Conservation (phyloP, 2,888 invertebrate species). For the Myopa tessellatipennis region DNA sequence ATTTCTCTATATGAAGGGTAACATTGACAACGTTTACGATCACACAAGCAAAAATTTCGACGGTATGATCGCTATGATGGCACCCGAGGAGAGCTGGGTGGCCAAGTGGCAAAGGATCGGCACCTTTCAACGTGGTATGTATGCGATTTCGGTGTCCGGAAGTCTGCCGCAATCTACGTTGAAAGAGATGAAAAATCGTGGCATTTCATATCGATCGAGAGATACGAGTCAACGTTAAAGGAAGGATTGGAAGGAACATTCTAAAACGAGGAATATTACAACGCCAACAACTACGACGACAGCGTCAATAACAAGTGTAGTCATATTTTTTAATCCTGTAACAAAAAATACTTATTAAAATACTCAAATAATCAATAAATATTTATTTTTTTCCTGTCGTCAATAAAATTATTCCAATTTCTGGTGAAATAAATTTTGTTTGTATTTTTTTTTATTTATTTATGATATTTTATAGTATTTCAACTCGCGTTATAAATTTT, state of each 20-base stretch:
- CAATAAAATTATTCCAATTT: too few relatives aligned
- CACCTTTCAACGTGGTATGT: constrained; percentile 92
- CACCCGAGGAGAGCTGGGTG: constrained; percentile 99
- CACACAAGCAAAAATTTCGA: constrained; percentile 98
- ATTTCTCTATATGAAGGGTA: constrained; percentile 94
- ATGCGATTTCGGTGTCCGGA: constrained; percentile 97
- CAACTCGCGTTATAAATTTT: too few relatives aligned
- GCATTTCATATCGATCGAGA: constrained; percentile 87
- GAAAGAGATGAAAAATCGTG: constrained; percentile 93
- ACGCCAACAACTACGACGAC: too few relatives aligned
- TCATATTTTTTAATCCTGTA: too few relatives aligned
- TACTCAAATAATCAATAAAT: too few relatives aligned
- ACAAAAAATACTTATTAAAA: too few relatives aligned
- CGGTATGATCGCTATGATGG: constrained; percentile 97
- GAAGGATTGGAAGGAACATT: too few relatives aligned
- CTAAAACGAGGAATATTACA: too few relatives aligned
- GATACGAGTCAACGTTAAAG: constrained; percentile 86
- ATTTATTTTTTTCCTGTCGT: too few relatives aligned
- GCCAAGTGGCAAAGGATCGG: constrained; percentile 99
- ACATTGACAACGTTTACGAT: constrained; percentile 96
- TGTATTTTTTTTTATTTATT: too few relatives aligned
- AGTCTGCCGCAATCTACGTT: constrained; percentile 88
- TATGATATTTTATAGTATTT: background rate
- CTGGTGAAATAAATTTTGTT: too few relatives aligned
- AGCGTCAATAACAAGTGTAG: too few relatives aligned